A percentile compares a stretch with the other conserved stretches of the same genome.
phyloP scores from a whole-genome alignment of 1,140 invertebrate species.

The Diorhabda sublineata region DNA sequence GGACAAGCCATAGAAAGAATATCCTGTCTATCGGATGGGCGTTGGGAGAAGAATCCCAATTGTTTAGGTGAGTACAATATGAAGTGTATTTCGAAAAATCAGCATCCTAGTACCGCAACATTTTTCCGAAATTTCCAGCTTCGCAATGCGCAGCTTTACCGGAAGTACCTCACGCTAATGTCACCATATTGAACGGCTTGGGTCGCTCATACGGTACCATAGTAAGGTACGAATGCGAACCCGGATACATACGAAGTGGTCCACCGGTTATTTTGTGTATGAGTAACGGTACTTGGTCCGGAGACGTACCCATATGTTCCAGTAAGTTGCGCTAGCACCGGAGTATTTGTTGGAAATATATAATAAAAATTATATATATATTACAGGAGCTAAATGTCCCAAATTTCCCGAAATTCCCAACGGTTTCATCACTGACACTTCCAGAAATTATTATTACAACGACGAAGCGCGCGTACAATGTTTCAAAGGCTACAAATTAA shows the following conservation, averaged over 20 bases:
- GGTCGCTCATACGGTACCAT: slow-evolving; percentile 94
- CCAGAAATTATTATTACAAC: slow-evolving; percentile 74
- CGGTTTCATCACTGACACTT: slow-evolving; percentile 75
- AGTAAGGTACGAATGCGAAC: slow-evolving; percentile 89
- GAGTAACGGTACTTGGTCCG: slow-evolving; percentile 96
- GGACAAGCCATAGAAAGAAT: slow-evolving; percentile 84
- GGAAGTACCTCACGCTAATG: slow-evolving; percentile 83
- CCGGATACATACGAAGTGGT: slow-evolving; percentile 84
- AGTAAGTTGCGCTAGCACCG: slow-evolving; percentile 52
- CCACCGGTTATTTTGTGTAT: slow-evolving; percentile 90
- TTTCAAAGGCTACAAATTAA: slow-evolving; percentile 80
- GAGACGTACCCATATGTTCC: slow-evolving; percentile 82
- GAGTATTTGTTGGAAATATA: slow-evolving; percentile 24
- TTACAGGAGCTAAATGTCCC: slow-evolving; percentile 69
- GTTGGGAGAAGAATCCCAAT: slow-evolving; percentile 87
- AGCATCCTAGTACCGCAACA: too few species aligned
- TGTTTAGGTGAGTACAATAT: slow-evolving; percentile 63
- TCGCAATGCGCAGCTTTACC: slow-evolving; percentile 88
- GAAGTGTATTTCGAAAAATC: too few species aligned
- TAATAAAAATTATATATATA: background rate
- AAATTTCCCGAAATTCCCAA: slow-evolving; percentile 79
- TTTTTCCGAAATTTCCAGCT: slow-evolving; percentile 53
- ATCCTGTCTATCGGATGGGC: slow-evolving; percentile 79
- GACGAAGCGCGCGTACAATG: slow-evolving; percentile 92
- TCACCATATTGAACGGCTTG: slow-evolving; percentile 86